Conservation (phyloP, 2,888 invertebrate genomes). For the Ametastegia equiseti region DNA sequence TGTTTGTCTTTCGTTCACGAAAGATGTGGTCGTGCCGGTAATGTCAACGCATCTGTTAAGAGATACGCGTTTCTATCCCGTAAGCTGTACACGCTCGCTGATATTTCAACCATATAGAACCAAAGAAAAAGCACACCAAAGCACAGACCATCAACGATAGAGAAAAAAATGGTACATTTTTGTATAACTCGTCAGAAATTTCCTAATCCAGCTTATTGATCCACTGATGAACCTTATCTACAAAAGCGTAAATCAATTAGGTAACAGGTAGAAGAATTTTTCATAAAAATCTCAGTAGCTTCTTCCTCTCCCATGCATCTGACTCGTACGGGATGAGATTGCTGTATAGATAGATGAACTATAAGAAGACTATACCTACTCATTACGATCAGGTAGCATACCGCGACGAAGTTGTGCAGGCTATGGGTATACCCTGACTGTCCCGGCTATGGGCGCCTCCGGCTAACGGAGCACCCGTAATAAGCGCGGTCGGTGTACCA, state of each 20-base stretch:
- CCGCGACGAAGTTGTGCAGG: conserved; percentile 34
- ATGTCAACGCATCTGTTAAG: conserved; percentile 46
- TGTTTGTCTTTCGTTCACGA: conserved; percentile 36
- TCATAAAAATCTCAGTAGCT: conserved; percentile 4
- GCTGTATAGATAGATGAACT: conserved; percentile 28
- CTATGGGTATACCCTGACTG: neutral
- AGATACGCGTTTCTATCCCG: conserved; percentile 24
- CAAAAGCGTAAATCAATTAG: conserved; percentile 15
- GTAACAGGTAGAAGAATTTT: conserved; percentile 32
- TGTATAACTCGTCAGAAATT: neutral
- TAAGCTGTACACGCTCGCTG: neutral
- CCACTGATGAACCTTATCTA: conserved; percentile 5
- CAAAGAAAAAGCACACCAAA: neutral
- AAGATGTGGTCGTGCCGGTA: conserved; percentile 30
- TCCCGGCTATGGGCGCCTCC: conserved; percentile 19
- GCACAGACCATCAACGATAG: neutral
- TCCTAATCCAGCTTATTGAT: neutral
- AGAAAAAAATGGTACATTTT: neutral
- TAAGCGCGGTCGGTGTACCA: conserved; percentile 51
- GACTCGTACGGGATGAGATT: neutral
- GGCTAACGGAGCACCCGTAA: conserved; percentile 31
- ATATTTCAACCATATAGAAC: neutral
- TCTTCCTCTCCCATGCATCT: neutral
- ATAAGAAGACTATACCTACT: conserved; percentile 26
- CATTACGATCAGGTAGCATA: conserved; percentile 19